Evolutionary conservation across 1,140 invertebrate genomes (phyloP), one percentile per base, ranked within the genome.

Genomic region (Drosophila saltans): DNA sequence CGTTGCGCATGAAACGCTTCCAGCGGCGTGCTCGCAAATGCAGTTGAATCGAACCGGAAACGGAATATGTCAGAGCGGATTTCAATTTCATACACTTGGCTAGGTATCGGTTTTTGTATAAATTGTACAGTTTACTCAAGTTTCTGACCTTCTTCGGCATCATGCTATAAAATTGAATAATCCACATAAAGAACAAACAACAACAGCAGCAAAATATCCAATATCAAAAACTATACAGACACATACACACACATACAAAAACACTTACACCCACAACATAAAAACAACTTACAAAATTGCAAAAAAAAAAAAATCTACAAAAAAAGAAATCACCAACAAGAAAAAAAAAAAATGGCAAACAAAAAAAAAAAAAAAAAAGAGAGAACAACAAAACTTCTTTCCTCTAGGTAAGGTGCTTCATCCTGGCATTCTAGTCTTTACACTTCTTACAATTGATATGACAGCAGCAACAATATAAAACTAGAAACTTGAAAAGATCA

Each of bases 1-100:
- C 97, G 88, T 94, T 96, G 86, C 95, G 98, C 92, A 97, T 99
- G 95, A 96, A 97, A 78, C 95, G 97, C 82, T 97, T 98, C 92
- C 96, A 97, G 89, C 95, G 96, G 81, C 95, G 96, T 72, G 95
- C 96, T 57, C 93, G 94, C 89, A 94, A 95, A 91, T 96, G 95
- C 92, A 92, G 91, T 92, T 92, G 91, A 92, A 92, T 92, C 91
- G 91, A 92, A 78, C 90, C 91, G 90, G 90, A 91, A 92, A 90
- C 91, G 88, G 91, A 92, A 90, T 91, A 91, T 91, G 91, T 92
- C 88, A 92, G 84, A 91, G 77, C 91, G 86, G 91, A 92, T 91
- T 92, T 91, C 85, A 92, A 92, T 91, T 92, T 92, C 85, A 90
- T 90, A 81, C 88, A 91, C 82, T 88, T 92, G 91, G 84, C 91